phyloP scores from a whole-genome alignment of 2,888 invertebrate genomes.

The Leptopterna dolabrata region DNA sequence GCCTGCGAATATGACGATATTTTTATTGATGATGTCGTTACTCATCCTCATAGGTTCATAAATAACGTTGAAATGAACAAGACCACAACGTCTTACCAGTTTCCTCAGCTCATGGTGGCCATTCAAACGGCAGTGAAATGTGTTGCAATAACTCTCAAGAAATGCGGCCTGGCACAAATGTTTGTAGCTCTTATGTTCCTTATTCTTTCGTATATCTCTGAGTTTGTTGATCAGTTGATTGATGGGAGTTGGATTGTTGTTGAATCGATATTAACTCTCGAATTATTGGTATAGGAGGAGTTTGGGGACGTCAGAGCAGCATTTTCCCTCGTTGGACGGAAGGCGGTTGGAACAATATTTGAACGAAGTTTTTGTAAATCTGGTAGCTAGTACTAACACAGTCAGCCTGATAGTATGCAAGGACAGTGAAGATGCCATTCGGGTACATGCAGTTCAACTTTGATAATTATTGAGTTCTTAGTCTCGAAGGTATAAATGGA shows the following conservation, averaged over 20 bases:
- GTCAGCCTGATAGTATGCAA: slow-evolving; percentile 45
- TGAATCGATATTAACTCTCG: background rate
- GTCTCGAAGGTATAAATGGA: too few species aligned
- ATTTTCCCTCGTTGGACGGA: slow-evolving; percentile 23
- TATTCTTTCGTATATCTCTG: background rate
- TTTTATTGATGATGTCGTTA: too few species aligned
- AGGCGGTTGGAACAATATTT: slow-evolving; percentile 45
- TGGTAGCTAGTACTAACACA: slow-evolving; percentile 41
- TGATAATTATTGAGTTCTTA: too few species aligned
- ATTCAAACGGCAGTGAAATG: slow-evolving; percentile 47
- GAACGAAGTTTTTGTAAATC: slow-evolving; percentile 50
- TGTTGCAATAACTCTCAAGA: slow-evolving; percentile 44
- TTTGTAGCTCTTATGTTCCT: background rate
- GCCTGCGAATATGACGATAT: too few species aligned
- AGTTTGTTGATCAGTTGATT: too few species aligned
- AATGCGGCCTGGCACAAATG: slow-evolving; percentile 50
- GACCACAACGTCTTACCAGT: slow-evolving; percentile 41
- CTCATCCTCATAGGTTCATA: slow-evolving; percentile 32
- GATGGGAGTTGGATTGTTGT: too few species aligned
- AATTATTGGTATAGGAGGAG: slow-evolving; percentile 17
- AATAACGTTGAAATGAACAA: slow-evolving; percentile 50
- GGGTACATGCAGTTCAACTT: slow-evolving; percentile 5
- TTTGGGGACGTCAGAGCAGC: slow-evolving; percentile 39
- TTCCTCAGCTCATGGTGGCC: slow-evolving; percentile 49
- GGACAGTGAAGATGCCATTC: slow-evolving; percentile 48